A percentile compares a stretch with the other conserved stretches of the same genome.
These are phyloP conservation scores for Halisarca cf. caerulea DNA, from an alignment of 37 sponge, comb jelly and placozoan genomes.

Conservation along the genomic window DNA sequence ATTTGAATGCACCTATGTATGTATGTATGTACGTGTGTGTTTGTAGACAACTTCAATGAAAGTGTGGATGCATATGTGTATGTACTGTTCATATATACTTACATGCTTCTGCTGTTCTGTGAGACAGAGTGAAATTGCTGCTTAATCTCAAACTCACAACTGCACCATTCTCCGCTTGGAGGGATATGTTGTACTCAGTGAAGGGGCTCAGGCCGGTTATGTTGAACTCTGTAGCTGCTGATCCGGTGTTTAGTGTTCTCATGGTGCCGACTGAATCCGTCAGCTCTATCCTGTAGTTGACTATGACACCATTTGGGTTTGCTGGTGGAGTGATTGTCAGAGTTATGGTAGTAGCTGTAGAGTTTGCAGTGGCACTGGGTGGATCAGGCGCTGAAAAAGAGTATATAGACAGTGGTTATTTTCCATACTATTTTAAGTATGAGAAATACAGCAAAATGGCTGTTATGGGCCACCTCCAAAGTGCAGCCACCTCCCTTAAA, in stretches of 20 bases:
- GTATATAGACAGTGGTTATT: neutral
- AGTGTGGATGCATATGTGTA: neutral
- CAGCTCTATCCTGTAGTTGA: neutral
- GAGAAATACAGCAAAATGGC: too few species aligned
- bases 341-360: neutral
- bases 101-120: too few species aligned
- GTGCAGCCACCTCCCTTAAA: too few species aligned
- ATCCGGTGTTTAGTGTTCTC: neutral
- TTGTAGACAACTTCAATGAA: neutral
- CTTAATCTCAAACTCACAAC: neutral
- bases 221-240: neutral
- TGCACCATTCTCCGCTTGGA: neutral
- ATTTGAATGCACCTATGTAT: neutral
- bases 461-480: too few species aligned
- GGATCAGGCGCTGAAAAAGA: neutral
- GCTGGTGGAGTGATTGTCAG: neutral
- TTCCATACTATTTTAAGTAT: too few species aligned
- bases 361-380: neutral
- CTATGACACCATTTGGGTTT: neutral
- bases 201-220: conserved; percentile 1
- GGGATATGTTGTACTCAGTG: neutral
- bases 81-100: too few species aligned
- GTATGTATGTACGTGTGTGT: conserved; percentile 10
- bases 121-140: neutral
- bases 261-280: neutral